Evolutionary conservation across 2,888 invertebrate genomes (phyloP).

Genomic region (Petrophora chlorosata): DNA sequence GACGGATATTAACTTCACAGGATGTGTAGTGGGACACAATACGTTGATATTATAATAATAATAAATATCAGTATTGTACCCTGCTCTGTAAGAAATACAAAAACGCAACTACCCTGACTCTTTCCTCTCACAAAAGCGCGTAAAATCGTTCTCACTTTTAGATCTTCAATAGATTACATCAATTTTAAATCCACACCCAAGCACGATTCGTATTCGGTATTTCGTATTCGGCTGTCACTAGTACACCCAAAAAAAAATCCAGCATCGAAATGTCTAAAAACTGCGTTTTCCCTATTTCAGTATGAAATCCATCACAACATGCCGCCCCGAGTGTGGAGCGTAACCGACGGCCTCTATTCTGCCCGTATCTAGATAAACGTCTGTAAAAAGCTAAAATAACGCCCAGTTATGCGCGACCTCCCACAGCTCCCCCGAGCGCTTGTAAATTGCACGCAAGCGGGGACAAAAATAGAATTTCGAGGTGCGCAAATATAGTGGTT

Average conservation of each 20-base stretch:
- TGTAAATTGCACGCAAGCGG: constrained; percentile 23
- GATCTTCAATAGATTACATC: too few species aligned
- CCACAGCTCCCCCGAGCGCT: constrained; percentile 1
- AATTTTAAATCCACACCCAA: too few species aligned
- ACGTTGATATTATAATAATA: too few species aligned
- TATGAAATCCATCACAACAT: constrained; percentile 27
- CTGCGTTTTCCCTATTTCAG: constrained; percentile 20
- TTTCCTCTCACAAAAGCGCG: too few species aligned
- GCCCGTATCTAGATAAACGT: constrained; percentile 24
- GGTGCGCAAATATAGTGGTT: constrained; percentile 32
- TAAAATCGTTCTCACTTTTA: too few species aligned
- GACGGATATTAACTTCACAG: too few species aligned
- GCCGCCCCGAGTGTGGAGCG: constrained; percentile 1
- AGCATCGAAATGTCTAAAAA: constrained; percentile 21
- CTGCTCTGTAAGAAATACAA: too few species aligned
- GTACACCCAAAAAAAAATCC: constrained; percentile 6
- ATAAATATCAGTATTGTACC: too few species aligned
- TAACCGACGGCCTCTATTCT: constrained; percentile 12
- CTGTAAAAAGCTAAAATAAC: constrained; percentile 24
- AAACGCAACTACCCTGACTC: too few species aligned
- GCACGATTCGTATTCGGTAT: too few species aligned
- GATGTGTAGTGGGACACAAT: too few species aligned
- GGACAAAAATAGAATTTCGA: constrained; percentile 28
- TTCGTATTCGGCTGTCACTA: background rate
- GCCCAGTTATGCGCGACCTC: constrained; percentile 24